These are phyloP conservation scores for Misgurnus mizolepis DNA, from an alignment of 2,113 vertebrate species.

Conservation along the genomic window DNA sequence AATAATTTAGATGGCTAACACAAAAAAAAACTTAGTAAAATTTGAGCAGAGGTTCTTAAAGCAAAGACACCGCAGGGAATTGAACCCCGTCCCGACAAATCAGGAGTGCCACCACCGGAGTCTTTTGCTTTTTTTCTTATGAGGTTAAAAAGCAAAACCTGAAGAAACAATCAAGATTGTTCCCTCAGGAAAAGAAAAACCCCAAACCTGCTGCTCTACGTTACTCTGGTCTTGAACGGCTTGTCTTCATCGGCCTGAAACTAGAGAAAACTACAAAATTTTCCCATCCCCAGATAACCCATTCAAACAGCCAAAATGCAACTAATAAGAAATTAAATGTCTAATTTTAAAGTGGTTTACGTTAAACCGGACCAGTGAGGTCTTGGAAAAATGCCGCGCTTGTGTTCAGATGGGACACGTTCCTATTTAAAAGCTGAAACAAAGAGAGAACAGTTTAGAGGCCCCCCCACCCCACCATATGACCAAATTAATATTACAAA, in stretches of 20 bases:
- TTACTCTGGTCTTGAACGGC: conserved; percentile 57
- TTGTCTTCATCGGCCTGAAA: conserved; percentile 45
- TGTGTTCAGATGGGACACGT: neutral
- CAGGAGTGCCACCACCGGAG: conserved; percentile 93
- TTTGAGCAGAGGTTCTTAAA: conserved; percentile 61
- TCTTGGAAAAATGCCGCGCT: conserved; percentile 13
- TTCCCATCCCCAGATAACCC: conserved; percentile 35
- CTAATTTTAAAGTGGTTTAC: neutral
- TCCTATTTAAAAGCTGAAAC: conserved; percentile 43
- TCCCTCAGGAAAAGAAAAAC: conserved; percentile 95
- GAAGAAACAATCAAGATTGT: conserved; percentile 84
- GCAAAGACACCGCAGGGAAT: conserved; percentile 89
- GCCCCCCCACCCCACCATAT: conserved; percentile 12
- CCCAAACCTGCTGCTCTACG: conserved; percentile 62
- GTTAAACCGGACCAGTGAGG: neutral
- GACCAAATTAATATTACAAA: neutral
- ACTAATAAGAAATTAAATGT: neutral
- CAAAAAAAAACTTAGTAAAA: conserved; percentile 23
- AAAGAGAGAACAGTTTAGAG: conserved; percentile 44
- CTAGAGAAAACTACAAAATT: conserved; percentile 55
- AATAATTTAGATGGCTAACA: neutral
- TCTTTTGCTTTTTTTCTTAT: conserved; percentile 94
- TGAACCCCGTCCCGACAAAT: conserved; percentile 85
- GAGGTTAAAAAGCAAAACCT: conserved; percentile 94
- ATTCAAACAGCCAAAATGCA: conserved; percentile 19